These are phyloP conservation scores for Campoletis sonorensis DNA, from an alignment of 1,140 invertebrate species.

Conservation along the genomic window DNA sequence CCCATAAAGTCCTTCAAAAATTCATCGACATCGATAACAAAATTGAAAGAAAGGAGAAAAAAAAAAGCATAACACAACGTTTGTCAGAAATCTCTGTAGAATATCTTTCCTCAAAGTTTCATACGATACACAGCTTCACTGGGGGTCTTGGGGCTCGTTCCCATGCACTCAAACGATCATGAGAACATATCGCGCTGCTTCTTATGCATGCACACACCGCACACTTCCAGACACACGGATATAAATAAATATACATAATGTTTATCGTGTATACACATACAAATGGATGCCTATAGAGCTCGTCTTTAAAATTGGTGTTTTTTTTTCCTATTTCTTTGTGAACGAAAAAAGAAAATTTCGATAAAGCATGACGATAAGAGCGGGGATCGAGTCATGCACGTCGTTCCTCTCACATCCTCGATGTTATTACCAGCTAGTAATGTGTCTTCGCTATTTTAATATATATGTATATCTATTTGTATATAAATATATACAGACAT, in stretches of 20 bases:
- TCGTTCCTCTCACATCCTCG: background rate
- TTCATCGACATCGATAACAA: no score
- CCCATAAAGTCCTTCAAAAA: no score
- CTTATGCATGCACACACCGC: no score
- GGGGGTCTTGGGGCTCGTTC: no score
- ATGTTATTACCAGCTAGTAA: slow-evolving; percentile 21
- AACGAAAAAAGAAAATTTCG: slow-evolving; percentile 36
- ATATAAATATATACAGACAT: background rate
- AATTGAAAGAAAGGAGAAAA: no score
- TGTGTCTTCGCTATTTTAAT: background rate
- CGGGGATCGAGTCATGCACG: slow-evolving; percentile 26
- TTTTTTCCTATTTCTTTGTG: background rate
- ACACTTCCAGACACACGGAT: background rate
- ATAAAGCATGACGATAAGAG: slow-evolving; percentile 38
- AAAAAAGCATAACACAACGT: no score
- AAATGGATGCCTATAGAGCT: background rate
- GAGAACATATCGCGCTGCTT: no score
- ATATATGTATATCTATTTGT: no score
- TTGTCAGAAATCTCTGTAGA: no score
- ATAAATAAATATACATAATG: background rate
- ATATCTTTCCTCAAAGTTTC: no score
- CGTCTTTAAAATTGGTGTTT: slow-evolving; percentile 32
- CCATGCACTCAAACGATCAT: no score
- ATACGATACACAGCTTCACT: no score
- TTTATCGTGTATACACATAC: background rate